phyloP scores from a whole-genome alignment of 2,113 vertebrate genomes.

The Rhegmatorhina hoffmannsi region DNA sequence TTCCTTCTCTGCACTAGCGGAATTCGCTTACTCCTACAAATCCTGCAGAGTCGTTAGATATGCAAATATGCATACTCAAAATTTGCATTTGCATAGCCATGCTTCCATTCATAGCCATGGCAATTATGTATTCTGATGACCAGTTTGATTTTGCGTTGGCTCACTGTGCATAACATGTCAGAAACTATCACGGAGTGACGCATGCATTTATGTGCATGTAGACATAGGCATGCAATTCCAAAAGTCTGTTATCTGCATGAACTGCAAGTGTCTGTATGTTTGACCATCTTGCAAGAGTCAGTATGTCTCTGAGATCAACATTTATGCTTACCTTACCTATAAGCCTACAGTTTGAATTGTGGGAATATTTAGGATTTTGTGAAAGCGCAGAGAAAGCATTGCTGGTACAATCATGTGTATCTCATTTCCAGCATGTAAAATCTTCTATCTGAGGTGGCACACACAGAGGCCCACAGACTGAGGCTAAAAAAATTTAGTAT shows the following conservation, averaged over 20 bases:
- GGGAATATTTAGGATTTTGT: neutral
- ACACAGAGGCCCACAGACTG: neutral
- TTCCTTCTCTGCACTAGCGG: neutral
- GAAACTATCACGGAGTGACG: neutral
- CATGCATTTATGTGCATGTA: neutral
- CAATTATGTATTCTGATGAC: neutral
- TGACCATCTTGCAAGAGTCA: neutral
- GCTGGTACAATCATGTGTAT: neutral
- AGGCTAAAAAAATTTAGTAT: neutral
- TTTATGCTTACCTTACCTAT: neutral
- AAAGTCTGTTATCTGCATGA: neutral
- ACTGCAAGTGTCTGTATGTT: neutral
- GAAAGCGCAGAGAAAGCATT: neutral
- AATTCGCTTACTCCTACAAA: neutral
- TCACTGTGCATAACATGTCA: neutral
- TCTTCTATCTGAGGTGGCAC: neutral
- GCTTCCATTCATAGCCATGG: neutral
- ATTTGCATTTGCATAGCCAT: neutral
- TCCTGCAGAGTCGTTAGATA: neutral
- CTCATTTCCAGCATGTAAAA: constrained; percentile 35
- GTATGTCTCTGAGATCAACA: neutral
- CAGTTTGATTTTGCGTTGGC: neutral
- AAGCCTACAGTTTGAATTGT: neutral
- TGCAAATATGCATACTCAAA: neutral
- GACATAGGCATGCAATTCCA: neutral